Evolutionary conservation across 2,797 vertebrate genomes (phyloP).

Genomic region (Rhynchonycteris naso): DNA sequence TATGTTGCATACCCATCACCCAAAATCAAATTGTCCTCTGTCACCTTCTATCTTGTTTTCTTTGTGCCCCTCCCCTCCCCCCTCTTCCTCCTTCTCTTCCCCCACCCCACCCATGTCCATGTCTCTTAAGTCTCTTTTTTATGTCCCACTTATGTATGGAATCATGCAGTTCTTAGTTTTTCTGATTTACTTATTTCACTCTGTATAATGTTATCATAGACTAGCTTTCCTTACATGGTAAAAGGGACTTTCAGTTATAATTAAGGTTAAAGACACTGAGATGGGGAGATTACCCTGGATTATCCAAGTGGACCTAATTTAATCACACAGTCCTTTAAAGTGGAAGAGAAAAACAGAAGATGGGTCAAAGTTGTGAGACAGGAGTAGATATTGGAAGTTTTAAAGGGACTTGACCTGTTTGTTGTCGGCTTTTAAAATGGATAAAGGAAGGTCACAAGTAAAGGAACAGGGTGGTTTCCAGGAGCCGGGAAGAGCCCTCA

Average conservation of each 20-base stretch:
- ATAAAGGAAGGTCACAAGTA: not conserved
- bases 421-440: not conserved
- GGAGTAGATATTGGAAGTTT: not conserved
- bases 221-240: not conserved
- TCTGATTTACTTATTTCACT: too few species aligned
- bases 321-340: not conserved
- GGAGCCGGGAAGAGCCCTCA: not conserved
- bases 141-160: too few species aligned
- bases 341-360: not conserved
- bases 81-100: too few species aligned
- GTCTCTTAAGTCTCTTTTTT: too few species aligned
- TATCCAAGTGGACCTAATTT: not conserved
- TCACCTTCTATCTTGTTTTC: too few species aligned
- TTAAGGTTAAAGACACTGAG: conserved; percentile 7
- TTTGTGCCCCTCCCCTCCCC: too few species aligned
- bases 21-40: too few species aligned
- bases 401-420: not conserved
- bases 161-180: too few species aligned
- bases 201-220: too few species aligned
- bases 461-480: not conserved
- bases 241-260: conserved; percentile 29
- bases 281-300: not conserved
- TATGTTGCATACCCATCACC: too few species aligned
- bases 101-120: too few species aligned
- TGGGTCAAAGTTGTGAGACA: not conserved